These are phyloP conservation scores for Agrotis clavis DNA, from an alignment of 2,888 invertebrate species.

Conservation along the genomic window DNA sequence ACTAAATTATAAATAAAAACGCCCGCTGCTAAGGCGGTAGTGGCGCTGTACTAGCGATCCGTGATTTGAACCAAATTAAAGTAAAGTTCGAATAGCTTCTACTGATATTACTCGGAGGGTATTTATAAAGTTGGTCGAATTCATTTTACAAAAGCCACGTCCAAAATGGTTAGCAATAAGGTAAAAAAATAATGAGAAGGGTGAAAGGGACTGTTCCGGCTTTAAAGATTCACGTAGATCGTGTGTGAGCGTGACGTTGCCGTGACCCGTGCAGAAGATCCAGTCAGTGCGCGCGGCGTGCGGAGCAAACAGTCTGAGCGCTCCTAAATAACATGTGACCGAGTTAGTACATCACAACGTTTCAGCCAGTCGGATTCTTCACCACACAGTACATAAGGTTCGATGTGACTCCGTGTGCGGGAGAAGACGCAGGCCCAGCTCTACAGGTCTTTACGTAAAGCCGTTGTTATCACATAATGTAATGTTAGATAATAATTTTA, in stretches of 20 bases:
- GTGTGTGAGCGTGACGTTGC: conserved; percentile 1
- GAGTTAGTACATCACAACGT: no score
- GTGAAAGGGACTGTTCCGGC: conserved; percentile 34
- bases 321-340: no score
- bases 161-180: conserved; percentile 19
- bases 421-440: no score
- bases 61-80: conserved; percentile 7
- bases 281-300: not conserved
- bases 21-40: not conserved
- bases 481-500: not conserved
- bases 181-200: conserved; percentile 24
- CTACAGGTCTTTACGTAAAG: no score
- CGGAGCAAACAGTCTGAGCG: no score
- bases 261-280: conserved; percentile 12
- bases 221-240: conserved; percentile 34
- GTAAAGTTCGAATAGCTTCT: not conserved
- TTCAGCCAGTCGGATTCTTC: no score
- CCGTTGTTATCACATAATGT: not conserved
- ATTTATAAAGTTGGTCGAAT: conserved; percentile 5
- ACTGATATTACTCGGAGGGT: not conserved
- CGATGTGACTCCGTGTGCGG: no score
- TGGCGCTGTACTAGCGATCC: not conserved
- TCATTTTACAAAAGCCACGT: conserved; percentile 12
- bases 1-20: conserved; percentile 21
- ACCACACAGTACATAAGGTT: no score